Evolutionary conservation across 1,140 invertebrate species (phyloP).

Genomic region (Dryas iulia): DNA sequence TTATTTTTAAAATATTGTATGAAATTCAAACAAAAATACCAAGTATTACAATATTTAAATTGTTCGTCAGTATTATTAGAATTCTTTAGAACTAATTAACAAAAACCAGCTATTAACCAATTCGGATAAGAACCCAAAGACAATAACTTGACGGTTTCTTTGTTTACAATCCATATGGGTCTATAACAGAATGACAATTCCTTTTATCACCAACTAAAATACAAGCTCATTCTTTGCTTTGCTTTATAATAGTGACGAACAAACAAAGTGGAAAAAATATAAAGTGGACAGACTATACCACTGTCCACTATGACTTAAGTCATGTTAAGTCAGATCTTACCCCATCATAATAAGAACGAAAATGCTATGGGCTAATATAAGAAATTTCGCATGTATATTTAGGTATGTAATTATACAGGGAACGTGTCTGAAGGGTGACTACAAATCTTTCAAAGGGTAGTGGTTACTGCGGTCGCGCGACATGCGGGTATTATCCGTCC

Average conservation of each 20-base stretch:
- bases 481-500: constrained; percentile 32
- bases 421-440: constrained; percentile 30
- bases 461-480: constrained; percentile 30
- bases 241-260: neutral
- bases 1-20: too few relatives aligned
- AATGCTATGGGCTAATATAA: neutral
- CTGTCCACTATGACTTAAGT: neutral
- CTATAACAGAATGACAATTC: neutral
- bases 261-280: neutral
- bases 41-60: too few relatives aligned
- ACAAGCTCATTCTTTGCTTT: neutral
- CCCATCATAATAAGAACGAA: neutral
- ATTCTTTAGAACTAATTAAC: too few relatives aligned
- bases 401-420: constrained; percentile 9
- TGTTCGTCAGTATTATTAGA: too few relatives aligned
- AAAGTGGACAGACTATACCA: neutral
- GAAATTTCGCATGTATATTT: neutral
- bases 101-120: too few relatives aligned
- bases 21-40: too few relatives aligned
- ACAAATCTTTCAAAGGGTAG: constrained; percentile 38
- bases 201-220: neutral
- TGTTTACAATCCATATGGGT: neutral
- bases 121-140: neutral
- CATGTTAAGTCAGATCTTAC: neutral
- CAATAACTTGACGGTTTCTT: too few relatives aligned